Conservation (phyloP, 2,888 invertebrate genomes). For the Lasioglossum pauxillum region DNA sequence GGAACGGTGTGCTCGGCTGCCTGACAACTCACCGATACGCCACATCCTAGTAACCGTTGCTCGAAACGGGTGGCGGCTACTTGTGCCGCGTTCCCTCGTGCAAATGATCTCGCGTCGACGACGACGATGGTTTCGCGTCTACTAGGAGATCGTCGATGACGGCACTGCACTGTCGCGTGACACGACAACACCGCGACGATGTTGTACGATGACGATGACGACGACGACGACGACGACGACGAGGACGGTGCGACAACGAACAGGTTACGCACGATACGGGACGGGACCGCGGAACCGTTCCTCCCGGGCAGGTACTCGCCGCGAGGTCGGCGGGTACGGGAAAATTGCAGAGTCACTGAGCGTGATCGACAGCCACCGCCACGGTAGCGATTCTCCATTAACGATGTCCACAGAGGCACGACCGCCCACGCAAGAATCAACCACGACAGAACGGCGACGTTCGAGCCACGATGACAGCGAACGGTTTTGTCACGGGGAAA, state of each 20-base stretch:
- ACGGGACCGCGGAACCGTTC: constrained; percentile 43
- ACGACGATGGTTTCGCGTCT: constrained; percentile 25
- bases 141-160: neutral
- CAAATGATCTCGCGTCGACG: constrained; percentile 30
- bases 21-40: constrained; percentile 81
- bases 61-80: constrained; percentile 48
- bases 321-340: constrained; percentile 57
- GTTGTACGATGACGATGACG: neutral
- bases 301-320: constrained; percentile 39
- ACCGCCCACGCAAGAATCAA: constrained; percentile 61
- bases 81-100: constrained; percentile 51
- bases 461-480: constrained; percentile 15
- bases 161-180: constrained; percentile 10
- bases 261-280: constrained; percentile 48
- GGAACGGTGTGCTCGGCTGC: constrained; percentile 64
- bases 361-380: constrained; percentile 69
- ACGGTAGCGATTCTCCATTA: constrained; percentile 76
- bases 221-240: constrained; percentile 25
- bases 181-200: constrained; percentile 48
- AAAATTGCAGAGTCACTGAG: constrained; percentile 79
- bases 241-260: constrained; percentile 6
- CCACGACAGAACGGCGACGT: constrained; percentile 21
- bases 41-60: constrained; percentile 78
- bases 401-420: constrained; percentile 65
- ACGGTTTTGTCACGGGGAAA: constrained; percentile 16